Base-by-base conservation (phyloP, 2,888 invertebrate species). In the Xestia sexstrigata region DNA sequence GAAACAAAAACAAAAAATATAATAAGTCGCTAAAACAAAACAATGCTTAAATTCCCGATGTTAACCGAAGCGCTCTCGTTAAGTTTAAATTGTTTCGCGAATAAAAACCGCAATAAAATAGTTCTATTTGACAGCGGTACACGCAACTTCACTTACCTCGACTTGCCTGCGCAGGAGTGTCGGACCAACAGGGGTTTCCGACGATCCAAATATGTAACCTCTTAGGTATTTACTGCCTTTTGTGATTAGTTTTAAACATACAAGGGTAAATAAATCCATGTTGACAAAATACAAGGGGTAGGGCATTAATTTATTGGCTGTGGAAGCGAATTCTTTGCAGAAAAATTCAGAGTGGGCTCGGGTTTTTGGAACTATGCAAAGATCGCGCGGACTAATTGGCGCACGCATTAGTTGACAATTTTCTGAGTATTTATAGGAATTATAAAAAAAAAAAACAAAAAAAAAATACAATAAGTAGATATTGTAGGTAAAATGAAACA, bases 111-210 rank as follows among this genome's bases (percentile, higher is more conserved):
- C 92, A 90, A 94, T 96, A 96, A 96, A 96, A 93, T 94, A 93
- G 93, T 88, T 90, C 92, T 93, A 93, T 94, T 92, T 92, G 96
- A 94, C 95, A 94, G 92, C 91, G 88, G 84, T 92, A 96, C 96
- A 96, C 90, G 96, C 93, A 96, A 95, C 92, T 95, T 95, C 94
- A 96, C 96, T 96, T 96, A 96, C 92, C 91, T 93, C 94, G 93
- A 95, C 95, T 96, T 96, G 95, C 92, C 91, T 93, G 95, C 94
- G 93, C 94, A 85, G 90, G 93, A 94, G 94, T 93, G 94, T 94
- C 86, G 75, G 81, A 90, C 88, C 90, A 91, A 92, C 89, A 90
- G 74, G 85, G 89, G 92, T 89, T 93, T 94, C 91, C 91, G 87
- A 88, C 86, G 78, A 86, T 87, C 84, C 92, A 89, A 94, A 94